phyloP scores from a whole-genome alignment of 1,140 invertebrate genomes.

The Atta cephalotes region DNA sequence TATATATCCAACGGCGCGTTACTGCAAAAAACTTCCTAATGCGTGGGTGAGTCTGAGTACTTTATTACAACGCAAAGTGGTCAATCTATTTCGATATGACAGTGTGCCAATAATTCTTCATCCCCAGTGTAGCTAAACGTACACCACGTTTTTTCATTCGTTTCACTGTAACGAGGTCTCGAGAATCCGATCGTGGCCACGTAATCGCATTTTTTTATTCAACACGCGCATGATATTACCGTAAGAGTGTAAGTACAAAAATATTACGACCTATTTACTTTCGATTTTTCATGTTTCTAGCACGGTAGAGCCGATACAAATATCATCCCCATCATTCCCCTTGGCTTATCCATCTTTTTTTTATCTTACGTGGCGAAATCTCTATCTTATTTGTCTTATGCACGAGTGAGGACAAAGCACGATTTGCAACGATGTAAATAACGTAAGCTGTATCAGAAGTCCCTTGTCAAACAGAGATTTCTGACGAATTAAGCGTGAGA shows the following conservation, averaged over 20 bases:
- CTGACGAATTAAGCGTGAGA: conserved; percentile 5
- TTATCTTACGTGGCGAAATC: conserved; percentile 7
- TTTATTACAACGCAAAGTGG: conserved; percentile 66
- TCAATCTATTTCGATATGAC: conserved; percentile 81
- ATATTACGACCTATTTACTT: conserved; percentile 53
- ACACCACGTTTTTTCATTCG: conserved; percentile 63
- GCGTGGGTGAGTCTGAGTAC: conserved; percentile 49
- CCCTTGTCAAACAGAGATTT: conserved; percentile 35
- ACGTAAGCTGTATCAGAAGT: conserved; percentile 11
- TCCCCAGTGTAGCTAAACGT: conserved; percentile 68
- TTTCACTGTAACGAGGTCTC: conserved; percentile 35
- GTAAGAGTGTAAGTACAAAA: conserved; percentile 73
- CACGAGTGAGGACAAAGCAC: conserved; percentile 24
- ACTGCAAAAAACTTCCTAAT: conserved; percentile 32
- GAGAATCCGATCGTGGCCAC: conserved; percentile 16
- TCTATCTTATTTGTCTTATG: background rate
- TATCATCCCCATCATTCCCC: conserved; percentile 32
- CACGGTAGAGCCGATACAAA: conserved; percentile 50
- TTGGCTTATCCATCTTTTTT: conserved; percentile 6
- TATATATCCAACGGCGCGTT: background rate
- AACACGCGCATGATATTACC: conserved; percentile 44
- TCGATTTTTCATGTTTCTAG: conserved; percentile 60
- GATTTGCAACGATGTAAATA: conserved; percentile 47
- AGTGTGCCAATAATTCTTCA: conserved; percentile 84
- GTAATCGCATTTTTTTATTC: conserved; percentile 39